Evolutionary conservation across 2,113 vertebrate species (phyloP).

Genomic region (Oncorhynchus keta): DNA sequence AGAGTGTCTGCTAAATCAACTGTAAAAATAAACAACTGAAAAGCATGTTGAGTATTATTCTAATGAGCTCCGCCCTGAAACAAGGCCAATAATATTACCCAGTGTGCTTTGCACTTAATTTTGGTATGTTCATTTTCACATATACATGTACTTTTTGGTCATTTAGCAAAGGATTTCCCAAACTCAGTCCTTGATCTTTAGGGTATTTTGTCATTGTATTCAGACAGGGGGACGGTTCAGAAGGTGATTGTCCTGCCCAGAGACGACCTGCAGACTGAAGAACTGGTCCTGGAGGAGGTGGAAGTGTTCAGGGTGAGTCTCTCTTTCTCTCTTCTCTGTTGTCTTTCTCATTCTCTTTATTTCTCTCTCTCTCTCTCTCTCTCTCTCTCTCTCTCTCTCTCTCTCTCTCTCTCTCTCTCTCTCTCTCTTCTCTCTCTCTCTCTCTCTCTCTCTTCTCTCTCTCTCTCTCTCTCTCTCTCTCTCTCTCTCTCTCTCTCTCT

Average conservation of each 20-base stretch:
- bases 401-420: neutral
- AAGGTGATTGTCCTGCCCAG: slow-evolving; percentile 96
- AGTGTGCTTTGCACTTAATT: too few relatives aligned
- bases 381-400: too few relatives aligned
- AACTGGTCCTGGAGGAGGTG: slow-evolving; percentile 95
- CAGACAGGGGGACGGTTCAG: slow-evolving; percentile 94
- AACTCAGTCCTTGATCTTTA: too few relatives aligned
- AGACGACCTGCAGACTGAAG: slow-evolving; percentile 93
- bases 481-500: neutral
- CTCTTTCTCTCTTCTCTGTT: too few relatives aligned
- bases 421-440: neutral
- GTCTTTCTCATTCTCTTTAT: neutral
- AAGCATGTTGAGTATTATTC: too few relatives aligned
- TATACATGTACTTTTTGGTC: too few relatives aligned
- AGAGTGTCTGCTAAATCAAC: too few relatives aligned
- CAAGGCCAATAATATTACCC: too few relatives aligned
- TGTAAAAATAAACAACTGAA: too few relatives aligned
- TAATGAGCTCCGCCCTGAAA: too few relatives aligned
- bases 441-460: neutral
- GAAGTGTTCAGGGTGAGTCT: slow-evolving; percentile 91
- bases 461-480: neutral
- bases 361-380: neutral
- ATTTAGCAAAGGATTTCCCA: too few relatives aligned
- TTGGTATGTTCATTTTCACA: too few relatives aligned
- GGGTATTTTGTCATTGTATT: neutral